A percentile compares a stretch with the other conserved stretches of the same genome.
Evolutionary conservation across 2,113 vertebrate genomes (phyloP).

Genomic region (Egretta garzetta): DNA sequence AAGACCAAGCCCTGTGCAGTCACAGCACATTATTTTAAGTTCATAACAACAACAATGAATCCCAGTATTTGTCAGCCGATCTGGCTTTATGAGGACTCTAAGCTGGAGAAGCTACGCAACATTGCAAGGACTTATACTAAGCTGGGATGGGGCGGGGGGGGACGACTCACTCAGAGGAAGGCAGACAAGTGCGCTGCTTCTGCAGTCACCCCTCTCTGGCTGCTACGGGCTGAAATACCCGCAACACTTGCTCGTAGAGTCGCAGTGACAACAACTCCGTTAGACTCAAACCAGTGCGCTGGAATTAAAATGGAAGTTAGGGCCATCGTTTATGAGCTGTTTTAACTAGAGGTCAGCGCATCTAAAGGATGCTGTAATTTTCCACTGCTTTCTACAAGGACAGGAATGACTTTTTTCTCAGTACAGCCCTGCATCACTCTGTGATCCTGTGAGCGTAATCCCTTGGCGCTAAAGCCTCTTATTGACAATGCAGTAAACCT

Average conservation of each 20-base stretch:
- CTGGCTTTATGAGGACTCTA: background rate
- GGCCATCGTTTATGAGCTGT: background rate
- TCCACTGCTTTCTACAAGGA: slow-evolving; percentile 49
- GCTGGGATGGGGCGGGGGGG: no score
- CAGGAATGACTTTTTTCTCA: slow-evolving; percentile 39
- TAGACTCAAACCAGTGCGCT: background rate
- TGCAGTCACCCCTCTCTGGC: background rate
- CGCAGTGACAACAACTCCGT: rapidly evolving
- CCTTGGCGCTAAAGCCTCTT: slow-evolving; percentile 59
- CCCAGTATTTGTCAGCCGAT: background rate
- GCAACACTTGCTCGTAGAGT: background rate
- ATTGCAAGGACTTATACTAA: background rate
- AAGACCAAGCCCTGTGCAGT: background rate
- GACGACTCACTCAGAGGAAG: background rate
- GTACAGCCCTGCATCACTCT: slow-evolving; percentile 21
- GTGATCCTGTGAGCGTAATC: slow-evolving; percentile 50
- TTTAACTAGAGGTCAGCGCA: slow-evolving; percentile 29
- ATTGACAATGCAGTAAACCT: slow-evolving; percentile 59
- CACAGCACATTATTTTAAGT: background rate
- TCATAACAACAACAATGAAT: background rate
- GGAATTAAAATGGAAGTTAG: background rate
- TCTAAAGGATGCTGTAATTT: slow-evolving; percentile 62
- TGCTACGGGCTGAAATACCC: background rate
- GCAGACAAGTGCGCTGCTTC: background rate
- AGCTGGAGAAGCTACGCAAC: background rate